Conservation (phyloP, 2,113 vertebrate genomes). For the Mungos mungo region DNA sequence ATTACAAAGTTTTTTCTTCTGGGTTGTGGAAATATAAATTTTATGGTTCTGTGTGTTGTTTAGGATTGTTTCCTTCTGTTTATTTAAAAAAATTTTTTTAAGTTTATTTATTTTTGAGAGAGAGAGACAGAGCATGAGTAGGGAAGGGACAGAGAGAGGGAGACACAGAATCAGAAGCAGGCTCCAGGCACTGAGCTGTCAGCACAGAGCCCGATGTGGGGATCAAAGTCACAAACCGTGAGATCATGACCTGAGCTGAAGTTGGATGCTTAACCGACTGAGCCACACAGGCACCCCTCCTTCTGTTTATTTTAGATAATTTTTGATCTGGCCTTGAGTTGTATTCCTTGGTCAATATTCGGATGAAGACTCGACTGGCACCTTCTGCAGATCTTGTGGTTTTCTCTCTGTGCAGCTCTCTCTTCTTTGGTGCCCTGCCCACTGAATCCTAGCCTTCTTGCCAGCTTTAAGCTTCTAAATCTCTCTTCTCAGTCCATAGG, state of each 20-base stretch:
- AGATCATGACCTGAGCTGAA: too few species aligned
- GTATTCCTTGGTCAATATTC: not conserved
- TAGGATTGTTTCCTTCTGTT: not conserved
- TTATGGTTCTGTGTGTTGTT: not conserved
- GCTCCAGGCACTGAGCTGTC: too few species aligned
- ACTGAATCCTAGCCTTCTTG: not conserved
- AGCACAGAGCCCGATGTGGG: too few species aligned
- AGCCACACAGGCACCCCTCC: not conserved
- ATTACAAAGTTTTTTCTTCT: not conserved
- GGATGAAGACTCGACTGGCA: not conserved
- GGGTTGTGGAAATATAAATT: not conserved
- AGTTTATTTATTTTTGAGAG: too few species aligned
- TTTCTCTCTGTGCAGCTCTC: rapidly evolving
- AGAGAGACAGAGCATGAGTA: too few species aligned
- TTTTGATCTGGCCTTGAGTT: not conserved
- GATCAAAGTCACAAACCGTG: too few species aligned
- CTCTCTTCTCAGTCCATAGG: not conserved
- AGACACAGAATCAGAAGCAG: too few species aligned
- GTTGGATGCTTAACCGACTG: too few species aligned
- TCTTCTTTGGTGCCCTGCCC: not conserved
- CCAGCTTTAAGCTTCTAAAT: not conserved
- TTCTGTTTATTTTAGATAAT: not conserved
- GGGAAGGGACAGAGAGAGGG: too few species aligned
- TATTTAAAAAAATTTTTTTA: too few species aligned
- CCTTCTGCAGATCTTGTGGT: not conserved